Percentiles rank a stretch among this genome's conserved stretches.
Evolutionary conservation across 2,797 vertebrate genomes (phyloP).

Genomic region (Strix occidentalis): DNA sequence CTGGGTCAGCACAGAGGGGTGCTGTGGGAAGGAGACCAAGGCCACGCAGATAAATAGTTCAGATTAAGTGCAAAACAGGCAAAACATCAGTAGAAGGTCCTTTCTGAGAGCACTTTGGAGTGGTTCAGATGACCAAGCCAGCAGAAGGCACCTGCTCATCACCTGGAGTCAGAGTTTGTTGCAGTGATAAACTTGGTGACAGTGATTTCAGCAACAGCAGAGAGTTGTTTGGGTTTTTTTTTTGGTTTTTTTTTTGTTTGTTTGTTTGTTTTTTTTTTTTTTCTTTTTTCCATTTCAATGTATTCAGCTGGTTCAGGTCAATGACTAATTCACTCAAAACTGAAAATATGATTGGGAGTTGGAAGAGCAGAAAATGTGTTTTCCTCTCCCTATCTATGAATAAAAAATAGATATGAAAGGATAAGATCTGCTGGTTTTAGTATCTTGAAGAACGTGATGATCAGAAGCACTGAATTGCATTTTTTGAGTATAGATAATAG

Average conservation of each 20-base stretch:
- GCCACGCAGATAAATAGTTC: neutral
- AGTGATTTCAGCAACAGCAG: neutral
- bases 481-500: neutral
- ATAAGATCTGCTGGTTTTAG: neutral
- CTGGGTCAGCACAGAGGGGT: neutral
- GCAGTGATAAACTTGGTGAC: neutral
- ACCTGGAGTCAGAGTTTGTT: neutral
- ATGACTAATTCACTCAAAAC: neutral
- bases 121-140: fast-evolving
- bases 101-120: neutral
- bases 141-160: neutral
- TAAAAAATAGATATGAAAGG: neutral
- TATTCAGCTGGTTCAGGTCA: neutral
- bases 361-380: slow-evolving; percentile 7
- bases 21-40: neutral
- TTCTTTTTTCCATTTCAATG: neutral
- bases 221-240: neutral
- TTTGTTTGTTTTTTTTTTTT: neutral
- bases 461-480: neutral
- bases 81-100: neutral
- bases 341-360: neutral
- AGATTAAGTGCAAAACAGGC: neutral
- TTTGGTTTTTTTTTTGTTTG: no score
- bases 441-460: neutral
- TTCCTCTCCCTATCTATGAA: neutral